Evolutionary conservation across 1,140 invertebrate genomes (phyloP).

Genomic region (Zaprionus gabonicus): DNA sequence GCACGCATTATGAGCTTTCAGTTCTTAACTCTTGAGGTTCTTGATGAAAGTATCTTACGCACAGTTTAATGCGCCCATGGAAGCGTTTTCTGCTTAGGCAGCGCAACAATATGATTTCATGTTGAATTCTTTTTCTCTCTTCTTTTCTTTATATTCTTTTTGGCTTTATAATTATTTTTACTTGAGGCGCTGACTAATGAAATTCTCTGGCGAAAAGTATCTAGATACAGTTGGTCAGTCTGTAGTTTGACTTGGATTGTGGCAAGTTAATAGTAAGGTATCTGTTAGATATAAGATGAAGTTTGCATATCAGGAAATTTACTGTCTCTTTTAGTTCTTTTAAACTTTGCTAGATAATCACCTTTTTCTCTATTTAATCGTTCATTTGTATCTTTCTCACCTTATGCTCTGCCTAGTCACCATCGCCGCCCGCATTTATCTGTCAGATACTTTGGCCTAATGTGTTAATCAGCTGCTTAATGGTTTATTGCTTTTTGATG

Average conservation of each 20-base stretch:
- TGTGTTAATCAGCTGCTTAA: slow-evolving; percentile 39
- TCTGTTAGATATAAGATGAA: neutral
- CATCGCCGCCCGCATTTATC: slow-evolving; percentile 15
- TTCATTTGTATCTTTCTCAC: slow-evolving; percentile 1
- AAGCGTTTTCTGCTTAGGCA: slow-evolving; percentile 31
- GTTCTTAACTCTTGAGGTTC: slow-evolving; percentile 6
- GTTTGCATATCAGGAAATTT: too few species aligned
- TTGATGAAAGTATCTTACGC: slow-evolving; percentile 65
- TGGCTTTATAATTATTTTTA: slow-evolving; percentile 62
- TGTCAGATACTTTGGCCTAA: slow-evolving; percentile 28
- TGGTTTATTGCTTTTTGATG: slow-evolving; percentile 47
- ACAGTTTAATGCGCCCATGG: slow-evolving; percentile 37
- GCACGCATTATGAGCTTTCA: slow-evolving; percentile 58
- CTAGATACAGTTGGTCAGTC: slow-evolving; percentile 6
- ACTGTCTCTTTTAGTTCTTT: neutral
- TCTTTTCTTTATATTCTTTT: neutral
- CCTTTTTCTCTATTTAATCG: neutral
- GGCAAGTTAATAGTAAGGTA: neutral
- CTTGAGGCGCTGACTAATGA: slow-evolving; percentile 59
- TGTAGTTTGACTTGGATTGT: too few species aligned
- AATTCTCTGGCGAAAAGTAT: slow-evolving; percentile 44
- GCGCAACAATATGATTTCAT: slow-evolving; percentile 55
- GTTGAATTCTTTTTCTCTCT: slow-evolving; percentile 25
- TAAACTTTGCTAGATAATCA: neutral
- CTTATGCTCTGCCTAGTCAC: neutral